Percentiles rank a stretch among this genome's conserved stretches.
phyloP scores from a whole-genome alignment of 2,113 vertebrate genomes.

The Prolemur simus region DNA sequence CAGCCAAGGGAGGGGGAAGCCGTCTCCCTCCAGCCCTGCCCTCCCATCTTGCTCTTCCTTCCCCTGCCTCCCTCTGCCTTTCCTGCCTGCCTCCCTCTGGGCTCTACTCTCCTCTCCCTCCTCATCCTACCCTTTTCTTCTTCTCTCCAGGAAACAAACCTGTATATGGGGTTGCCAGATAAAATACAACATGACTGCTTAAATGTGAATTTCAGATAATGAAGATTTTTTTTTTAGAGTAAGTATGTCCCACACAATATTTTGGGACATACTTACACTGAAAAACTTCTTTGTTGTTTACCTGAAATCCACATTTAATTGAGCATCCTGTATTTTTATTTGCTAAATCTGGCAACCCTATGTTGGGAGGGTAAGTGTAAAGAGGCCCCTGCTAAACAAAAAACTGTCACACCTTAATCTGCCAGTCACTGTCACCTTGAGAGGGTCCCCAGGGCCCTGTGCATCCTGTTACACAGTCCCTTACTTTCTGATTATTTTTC shows the following conservation, averaged over 20 bases:
- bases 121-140: neutral
- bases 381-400: neutral
- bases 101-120: neutral
- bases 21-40: neutral
- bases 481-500: neutral
- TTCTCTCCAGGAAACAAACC: neutral
- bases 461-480: neutral
- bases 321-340: neutral
- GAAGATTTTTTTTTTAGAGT: neutral
- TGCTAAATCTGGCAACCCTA: neutral
- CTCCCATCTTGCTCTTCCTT: neutral
- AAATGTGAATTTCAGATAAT: neutral
- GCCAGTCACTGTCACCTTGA: neutral
- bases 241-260: neutral
- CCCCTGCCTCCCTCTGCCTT: fast-evolving
- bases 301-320: neutral
- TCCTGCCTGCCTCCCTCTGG: neutral
- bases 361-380: neutral
- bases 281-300: neutral
- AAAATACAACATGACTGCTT: neutral
- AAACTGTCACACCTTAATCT: neutral
- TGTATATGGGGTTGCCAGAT: neutral
- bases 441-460: neutral
- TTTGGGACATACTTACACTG: neutral
- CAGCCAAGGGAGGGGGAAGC: neutral